Conservation (phyloP, 2,113 vertebrate species). For the Petrocephalus microphthalmus region DNA sequence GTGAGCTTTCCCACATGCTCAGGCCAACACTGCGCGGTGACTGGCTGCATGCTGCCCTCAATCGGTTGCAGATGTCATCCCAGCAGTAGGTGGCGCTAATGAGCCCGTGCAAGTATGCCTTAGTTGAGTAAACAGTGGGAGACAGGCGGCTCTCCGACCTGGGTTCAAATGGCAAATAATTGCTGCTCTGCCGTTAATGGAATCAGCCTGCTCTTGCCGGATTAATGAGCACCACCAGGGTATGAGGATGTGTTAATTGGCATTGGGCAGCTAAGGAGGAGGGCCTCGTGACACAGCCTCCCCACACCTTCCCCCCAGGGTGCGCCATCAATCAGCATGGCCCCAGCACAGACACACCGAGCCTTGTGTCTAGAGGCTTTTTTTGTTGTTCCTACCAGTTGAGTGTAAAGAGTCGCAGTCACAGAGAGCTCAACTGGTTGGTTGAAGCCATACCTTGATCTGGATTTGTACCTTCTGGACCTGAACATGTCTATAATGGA, state of each 20-base stretch:
- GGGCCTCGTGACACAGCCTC: not conserved
- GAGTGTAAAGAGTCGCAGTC: too few species aligned
- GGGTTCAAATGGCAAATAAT: constrained; percentile 33
- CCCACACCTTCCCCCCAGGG: not conserved
- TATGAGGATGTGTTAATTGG: constrained; percentile 46
- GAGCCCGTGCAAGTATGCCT: constrained; percentile 23
- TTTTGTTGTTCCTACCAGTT: not conserved
- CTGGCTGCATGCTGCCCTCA: constrained; percentile 20
- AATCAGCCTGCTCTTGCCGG: constrained; percentile 27
- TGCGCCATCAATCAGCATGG: not conserved
- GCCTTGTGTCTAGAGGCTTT: constrained; percentile 37
- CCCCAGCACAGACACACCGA: constrained; percentile 14
- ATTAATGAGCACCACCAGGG: constrained; percentile 42
- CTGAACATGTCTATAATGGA: too few species aligned
- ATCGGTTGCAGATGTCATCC: constrained; percentile 31
- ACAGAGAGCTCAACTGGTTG: too few species aligned
- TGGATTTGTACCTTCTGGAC: too few species aligned
- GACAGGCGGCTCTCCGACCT: not conserved
- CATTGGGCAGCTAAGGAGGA: constrained; percentile 35
- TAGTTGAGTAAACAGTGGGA: constrained; percentile 12
- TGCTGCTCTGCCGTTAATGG: constrained; percentile 31
- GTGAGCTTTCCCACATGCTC: not conserved
- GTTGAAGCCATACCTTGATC: too few species aligned
- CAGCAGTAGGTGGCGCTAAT: constrained; percentile 34
- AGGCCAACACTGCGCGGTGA: not conserved